A percentile compares a stretch with the other conserved stretches of the same genome.
phyloP scores from a whole-genome alignment of 2,113 vertebrate species.

The Illadopsis cleaveri region DNA sequence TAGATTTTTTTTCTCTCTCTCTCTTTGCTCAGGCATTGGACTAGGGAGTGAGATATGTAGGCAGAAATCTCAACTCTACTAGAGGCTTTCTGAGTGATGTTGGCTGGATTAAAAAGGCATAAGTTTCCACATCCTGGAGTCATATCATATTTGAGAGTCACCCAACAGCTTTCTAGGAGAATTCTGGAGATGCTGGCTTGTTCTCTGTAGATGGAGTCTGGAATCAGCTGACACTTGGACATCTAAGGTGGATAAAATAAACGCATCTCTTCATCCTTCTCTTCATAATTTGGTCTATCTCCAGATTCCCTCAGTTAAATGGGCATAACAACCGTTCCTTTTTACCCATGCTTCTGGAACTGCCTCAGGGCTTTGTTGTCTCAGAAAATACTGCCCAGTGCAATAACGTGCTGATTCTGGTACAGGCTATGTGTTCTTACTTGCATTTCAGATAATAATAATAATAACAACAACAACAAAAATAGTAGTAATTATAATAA shows the following conservation, averaged over 20 bases:
- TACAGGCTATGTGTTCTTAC: not conserved
- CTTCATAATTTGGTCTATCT: not conserved
- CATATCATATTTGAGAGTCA: not conserved
- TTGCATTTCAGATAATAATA: not conserved
- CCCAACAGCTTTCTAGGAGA: not conserved
- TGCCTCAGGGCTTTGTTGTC: not conserved
- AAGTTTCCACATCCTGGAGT: not conserved
- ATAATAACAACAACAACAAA: too few species aligned
- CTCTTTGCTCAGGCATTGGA: not conserved
- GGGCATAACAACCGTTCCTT: not conserved
- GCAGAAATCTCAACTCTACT: not conserved
- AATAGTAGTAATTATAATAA: too few species aligned
- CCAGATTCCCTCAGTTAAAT: not conserved
- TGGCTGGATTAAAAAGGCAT: not conserved
- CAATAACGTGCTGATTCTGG: not conserved
- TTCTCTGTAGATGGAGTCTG: not conserved
- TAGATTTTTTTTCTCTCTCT: fast-evolving
- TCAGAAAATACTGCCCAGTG: not conserved
- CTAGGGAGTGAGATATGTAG: not conserved
- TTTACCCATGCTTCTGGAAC: not conserved
- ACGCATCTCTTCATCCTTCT: not conserved
- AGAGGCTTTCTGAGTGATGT: not conserved
- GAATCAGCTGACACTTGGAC: not conserved
- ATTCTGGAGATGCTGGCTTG: not conserved
- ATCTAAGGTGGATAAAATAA: not conserved